Evolutionary conservation across 1,140 invertebrate species (phyloP).

Genomic region (Pogonomyrmex californicus): DNA sequence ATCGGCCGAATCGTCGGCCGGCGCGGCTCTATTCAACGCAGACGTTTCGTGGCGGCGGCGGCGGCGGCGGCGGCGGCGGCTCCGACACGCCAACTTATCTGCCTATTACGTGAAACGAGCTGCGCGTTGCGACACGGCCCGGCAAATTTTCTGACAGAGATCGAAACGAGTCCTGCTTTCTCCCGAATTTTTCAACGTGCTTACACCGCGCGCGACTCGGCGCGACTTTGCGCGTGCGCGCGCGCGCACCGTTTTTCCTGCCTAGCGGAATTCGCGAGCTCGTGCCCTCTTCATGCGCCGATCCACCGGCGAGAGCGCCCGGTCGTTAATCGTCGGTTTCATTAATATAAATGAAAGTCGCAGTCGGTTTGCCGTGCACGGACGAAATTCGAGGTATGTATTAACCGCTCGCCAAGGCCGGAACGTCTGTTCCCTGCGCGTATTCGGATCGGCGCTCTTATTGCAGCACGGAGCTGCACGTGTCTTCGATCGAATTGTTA

Average conservation of each 20-base stretch:
- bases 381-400: not conserved
- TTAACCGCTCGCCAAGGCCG: slow-evolving; percentile 14
- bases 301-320: not conserved
- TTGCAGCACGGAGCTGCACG: not conserved
- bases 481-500: not conserved
- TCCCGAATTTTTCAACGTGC: slow-evolving; percentile 50
- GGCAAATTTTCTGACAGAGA: slow-evolving; percentile 73
- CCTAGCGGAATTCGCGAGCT: slow-evolving; percentile 4
- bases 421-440: not conserved
- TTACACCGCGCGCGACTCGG: not conserved
- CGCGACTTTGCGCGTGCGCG: not conserved
- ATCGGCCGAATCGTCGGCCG: not conserved
- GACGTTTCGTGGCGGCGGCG: too few relatives aligned
- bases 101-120: slow-evolving; percentile 66
- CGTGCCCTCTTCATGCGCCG: not conserved
- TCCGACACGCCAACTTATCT: slow-evolving; percentile 40
- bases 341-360: slow-evolving; percentile 40
- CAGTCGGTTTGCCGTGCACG: not conserved
- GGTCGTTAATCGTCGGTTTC: slow-evolving; percentile 37
- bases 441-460: not conserved
- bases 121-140: slow-evolving; percentile 61
- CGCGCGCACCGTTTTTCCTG: not conserved
- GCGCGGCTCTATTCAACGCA: not conserved
- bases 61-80: not conserved
- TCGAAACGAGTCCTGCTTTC: slow-evolving; percentile 70